A percentile compares a stretch with the other conserved stretches of the same genome.
Evolutionary conservation across 2,797 vertebrate genomes (phyloP).

Genomic region (Syngnathus acus): DNA sequence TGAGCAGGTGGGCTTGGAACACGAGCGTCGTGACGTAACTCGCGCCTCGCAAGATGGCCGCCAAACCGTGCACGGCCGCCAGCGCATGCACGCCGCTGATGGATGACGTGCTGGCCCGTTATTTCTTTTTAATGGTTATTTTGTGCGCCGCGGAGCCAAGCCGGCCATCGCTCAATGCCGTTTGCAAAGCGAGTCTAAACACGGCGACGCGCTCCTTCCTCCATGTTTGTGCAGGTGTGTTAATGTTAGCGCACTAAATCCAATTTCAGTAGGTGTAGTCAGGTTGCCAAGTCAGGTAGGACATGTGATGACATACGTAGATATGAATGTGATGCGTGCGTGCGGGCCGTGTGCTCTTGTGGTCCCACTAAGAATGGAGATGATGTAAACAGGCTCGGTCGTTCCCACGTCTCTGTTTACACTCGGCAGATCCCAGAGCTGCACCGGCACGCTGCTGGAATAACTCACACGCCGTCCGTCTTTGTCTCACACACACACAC

Average conservation of each 20-base stretch:
- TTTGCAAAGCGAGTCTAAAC: constrained; percentile 58
- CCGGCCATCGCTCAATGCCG: constrained; percentile 42
- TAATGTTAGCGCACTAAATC: constrained; percentile 57
- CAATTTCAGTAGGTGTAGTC: no score
- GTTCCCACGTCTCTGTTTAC: constrained; percentile 79
- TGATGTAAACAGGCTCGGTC: constrained; percentile 71
- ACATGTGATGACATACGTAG: no score
- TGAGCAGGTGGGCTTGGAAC: background rate
- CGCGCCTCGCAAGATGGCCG: background rate
- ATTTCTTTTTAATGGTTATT: constrained; percentile 3
- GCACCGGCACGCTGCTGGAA: constrained; percentile 55
- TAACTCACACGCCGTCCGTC: constrained; percentile 59
- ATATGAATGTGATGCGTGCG: background rate
- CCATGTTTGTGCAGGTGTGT: constrained; percentile 61
- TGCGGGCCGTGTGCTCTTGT: constrained; percentile 39
- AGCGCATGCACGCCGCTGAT: background rate
- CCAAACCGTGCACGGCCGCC: background rate
- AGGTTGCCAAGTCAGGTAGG: no score
- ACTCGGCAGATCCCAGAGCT: constrained; percentile 61
- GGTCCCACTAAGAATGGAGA: constrained; percentile 58
- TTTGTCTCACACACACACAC: constrained; percentile 13
- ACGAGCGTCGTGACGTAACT: background rate
- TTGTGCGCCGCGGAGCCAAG: constrained; percentile 15
- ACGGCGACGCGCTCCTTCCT: constrained; percentile 31
- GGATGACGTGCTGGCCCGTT: constrained; percentile 10